phyloP scores from a whole-genome alignment of 2,888 invertebrate genomes.

The Philereme vetulata region DNA sequence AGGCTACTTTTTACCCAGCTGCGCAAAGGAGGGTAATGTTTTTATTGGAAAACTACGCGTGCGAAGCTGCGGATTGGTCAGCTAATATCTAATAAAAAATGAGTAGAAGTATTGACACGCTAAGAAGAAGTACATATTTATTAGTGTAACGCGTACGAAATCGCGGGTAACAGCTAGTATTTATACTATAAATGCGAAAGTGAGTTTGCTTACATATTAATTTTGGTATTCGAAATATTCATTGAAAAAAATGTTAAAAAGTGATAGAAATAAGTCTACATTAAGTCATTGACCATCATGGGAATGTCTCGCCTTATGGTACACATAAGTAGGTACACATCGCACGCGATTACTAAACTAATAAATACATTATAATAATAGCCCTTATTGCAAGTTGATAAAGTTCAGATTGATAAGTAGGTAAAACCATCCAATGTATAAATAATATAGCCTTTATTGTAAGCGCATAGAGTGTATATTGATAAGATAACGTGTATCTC shows the following conservation, averaged over 20 bases:
- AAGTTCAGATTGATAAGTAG: conserved; percentile 10
- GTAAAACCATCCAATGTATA: neutral
- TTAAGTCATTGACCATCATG: conserved; percentile 57
- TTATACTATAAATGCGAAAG: no score
- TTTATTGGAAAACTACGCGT: no score
- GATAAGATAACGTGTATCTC: conserved; percentile 29
- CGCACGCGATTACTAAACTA: conserved; percentile 30
- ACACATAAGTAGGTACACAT: conserved; percentile 8
- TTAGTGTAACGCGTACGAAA: no score
- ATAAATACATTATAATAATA: conserved; percentile 2
- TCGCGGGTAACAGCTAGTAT: no score
- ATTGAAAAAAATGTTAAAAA: neutral
- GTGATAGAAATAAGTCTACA: neutral
- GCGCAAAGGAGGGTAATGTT: no score
- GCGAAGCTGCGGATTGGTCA: no score
- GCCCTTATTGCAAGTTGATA: conserved; percentile 11
- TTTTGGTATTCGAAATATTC: no score
- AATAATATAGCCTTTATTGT: conserved; percentile 19
- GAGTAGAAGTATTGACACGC: no score
- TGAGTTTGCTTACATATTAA: no score
- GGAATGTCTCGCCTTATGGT: conserved; percentile 38
- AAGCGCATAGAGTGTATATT: conserved; percentile 18
- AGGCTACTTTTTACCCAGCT: no score
- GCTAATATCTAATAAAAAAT: no score
- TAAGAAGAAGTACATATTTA: no score